A percentile compares a stretch with the other conserved stretches of the same genome.
Conservation (phyloP, 2,888 invertebrate genomes). For the Amiota communis region DNA sequence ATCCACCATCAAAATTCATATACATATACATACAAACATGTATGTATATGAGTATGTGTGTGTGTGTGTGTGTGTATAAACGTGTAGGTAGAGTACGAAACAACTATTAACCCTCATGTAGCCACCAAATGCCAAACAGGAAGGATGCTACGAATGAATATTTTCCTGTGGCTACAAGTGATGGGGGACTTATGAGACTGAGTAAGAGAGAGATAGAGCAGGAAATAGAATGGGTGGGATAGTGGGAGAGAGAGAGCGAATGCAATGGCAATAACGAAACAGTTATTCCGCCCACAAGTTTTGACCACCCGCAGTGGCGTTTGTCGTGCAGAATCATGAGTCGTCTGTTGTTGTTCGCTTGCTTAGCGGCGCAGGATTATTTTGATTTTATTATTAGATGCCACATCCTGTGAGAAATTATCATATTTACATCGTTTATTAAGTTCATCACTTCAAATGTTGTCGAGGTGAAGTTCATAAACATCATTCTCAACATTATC, state of each 20-base stretch:
- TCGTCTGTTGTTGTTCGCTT: slow-evolving; percentile 35
- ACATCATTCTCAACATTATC: neutral
- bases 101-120: slow-evolving; percentile 27
- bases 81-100: slow-evolving; percentile 2
- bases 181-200: neutral
- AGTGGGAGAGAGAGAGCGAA: no score
- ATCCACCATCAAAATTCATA: no score
- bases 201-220: no score
- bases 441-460: slow-evolving; percentile 72
- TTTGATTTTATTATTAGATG: slow-evolving; percentile 74
- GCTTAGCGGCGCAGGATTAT: slow-evolving; percentile 65
- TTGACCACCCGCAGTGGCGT: slow-evolving; percentile 57
- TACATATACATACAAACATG: no score
- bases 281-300: no score
- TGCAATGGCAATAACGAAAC: no score
- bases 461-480: slow-evolving; percentile 25
- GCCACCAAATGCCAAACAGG: slow-evolving; percentile 51
- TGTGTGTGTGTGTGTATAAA: neutral
- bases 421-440: slow-evolving; percentile 74
- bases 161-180: slow-evolving; percentile 54
- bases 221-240: no score
- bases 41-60: neutral
- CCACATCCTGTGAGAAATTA: slow-evolving; percentile 74
- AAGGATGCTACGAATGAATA: slow-evolving; percentile 71
- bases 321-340: slow-evolving; percentile 25